phyloP scores from a whole-genome alignment of 2,888 invertebrate species.

The Notocelia uddmanniana region DNA sequence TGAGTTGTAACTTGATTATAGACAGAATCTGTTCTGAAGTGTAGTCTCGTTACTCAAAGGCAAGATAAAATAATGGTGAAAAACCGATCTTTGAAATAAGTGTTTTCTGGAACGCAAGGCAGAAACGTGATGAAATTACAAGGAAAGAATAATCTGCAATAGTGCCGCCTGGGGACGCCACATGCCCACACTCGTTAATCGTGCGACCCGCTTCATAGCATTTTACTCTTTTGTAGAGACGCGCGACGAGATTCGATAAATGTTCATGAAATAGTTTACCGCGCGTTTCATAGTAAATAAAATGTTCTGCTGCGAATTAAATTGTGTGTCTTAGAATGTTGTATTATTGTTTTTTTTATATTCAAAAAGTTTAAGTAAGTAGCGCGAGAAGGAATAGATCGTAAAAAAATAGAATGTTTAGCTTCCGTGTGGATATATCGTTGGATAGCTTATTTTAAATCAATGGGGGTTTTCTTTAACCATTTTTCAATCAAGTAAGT shows the following conservation, averaged over 20 bases:
- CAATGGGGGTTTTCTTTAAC: no score
- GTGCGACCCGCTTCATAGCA: constrained; percentile 20
- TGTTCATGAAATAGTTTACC: constrained; percentile 8
- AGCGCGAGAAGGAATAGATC: no score
- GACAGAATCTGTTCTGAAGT: constrained; percentile 34
- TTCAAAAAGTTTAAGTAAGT: no score
- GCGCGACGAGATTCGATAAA: constrained; percentile 11
- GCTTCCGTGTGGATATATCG: no score
- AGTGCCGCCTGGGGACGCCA: constrained; percentile 31
- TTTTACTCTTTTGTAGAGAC: constrained; percentile 16
- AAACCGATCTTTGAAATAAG: constrained; percentile 33
- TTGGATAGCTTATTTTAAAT: no score
- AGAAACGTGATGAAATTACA: constrained; percentile 45
- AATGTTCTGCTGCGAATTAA: not conserved
- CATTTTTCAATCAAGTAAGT: no score
- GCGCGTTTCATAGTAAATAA: constrained; percentile 4
- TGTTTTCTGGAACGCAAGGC: constrained; percentile 31
- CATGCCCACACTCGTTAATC: constrained; percentile 35
- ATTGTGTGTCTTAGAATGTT: no score
- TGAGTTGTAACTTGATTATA: constrained; percentile 39
- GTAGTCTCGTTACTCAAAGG: constrained; percentile 20
- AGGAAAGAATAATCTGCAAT: constrained; percentile 42
- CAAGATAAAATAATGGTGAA: constrained; percentile 28
- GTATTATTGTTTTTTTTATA: no score
- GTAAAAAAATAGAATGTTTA: no score